A percentile compares a stretch with the other conserved stretches of the same genome.
phyloP scores from a whole-genome alignment of 2,888 invertebrate genomes.

The Plebejus melissa region DNA sequence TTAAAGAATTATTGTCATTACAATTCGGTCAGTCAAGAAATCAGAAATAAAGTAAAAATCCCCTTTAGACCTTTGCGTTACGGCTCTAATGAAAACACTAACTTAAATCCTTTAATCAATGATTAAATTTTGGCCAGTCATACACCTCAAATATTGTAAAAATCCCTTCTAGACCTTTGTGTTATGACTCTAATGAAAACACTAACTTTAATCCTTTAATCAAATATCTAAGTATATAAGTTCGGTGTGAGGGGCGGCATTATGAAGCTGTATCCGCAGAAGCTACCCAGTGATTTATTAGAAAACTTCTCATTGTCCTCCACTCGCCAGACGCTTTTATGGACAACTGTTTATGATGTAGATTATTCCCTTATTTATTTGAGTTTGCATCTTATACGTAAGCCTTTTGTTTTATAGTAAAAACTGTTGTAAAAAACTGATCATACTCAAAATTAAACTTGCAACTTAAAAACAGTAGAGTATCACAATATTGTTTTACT shows the following conservation, averaged over 20 bases:
- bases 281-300: constrained; percentile 54
- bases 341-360: constrained; percentile 42
- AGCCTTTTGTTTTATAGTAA: not conserved
- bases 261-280: constrained; percentile 50
- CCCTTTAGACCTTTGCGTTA: no score
- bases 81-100: no score
- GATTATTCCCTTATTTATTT: constrained; percentile 39
- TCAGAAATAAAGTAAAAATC: no score
- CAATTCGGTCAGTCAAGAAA: no score
- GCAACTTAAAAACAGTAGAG: no score
- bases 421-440: not conserved
- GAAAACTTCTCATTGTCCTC: constrained; percentile 46
- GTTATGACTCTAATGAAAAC: not conserved
- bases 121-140: no score
- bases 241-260: constrained; percentile 42
- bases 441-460: no score
- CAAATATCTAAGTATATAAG: constrained; percentile 20
- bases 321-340: constrained; percentile 37
- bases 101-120: no score
- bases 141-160: no score
- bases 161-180: no score
- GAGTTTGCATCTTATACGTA: constrained; percentile 17
- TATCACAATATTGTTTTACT: no score
- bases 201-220: not conserved
- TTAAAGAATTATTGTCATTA: no score